A percentile compares a stretch with the other conserved stretches of the same genome.
These are phyloP conservation scores for Acanthurus lineatus DNA, from an alignment of 2,797 vertebrate genomes.

Conservation along the genomic window DNA sequence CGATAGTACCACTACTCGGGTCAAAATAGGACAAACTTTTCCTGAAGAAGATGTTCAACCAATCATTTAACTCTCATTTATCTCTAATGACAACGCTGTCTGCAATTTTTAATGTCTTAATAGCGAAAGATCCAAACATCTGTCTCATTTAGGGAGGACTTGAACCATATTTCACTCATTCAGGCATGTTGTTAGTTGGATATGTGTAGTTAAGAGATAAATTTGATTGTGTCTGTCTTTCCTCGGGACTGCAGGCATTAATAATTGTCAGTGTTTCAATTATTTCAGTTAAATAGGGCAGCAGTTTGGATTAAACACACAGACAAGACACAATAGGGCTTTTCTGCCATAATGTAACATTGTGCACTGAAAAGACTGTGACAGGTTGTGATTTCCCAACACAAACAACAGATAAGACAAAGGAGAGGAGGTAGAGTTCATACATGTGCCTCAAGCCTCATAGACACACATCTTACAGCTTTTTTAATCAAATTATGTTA, in stretches of 20 bases:
- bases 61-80: conserved; percentile 10
- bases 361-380: conserved; percentile 6
- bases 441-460: background rate
- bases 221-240: conserved; percentile 18
- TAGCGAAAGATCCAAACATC: background rate
- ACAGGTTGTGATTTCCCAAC: conserved; percentile 39
- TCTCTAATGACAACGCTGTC: conserved; percentile 17
- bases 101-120: conserved; percentile 12
- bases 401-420: conserved; percentile 35
- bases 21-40: conserved; percentile 18
- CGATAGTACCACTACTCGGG: conserved; percentile 1
- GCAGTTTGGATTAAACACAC: conserved; percentile 23
- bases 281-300: conserved; percentile 32
- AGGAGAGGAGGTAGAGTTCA: background rate
- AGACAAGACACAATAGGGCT: conserved; percentile 4
- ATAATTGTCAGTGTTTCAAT: conserved; percentile 30
- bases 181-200: conserved; percentile 17
- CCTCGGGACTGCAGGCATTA: conserved; percentile 20
- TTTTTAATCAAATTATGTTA: conserved; percentile 14
- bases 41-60: conserved; percentile 16
- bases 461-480: conserved; percentile 2
- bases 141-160: conserved; percentile 18
- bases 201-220: conserved; percentile 21
- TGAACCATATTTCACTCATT: conserved; percentile 29
- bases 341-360: conserved; percentile 24